These are phyloP conservation scores for Clinocottus analis DNA, from an alignment of 2,113 vertebrate species.

Conservation along the genomic window DNA sequence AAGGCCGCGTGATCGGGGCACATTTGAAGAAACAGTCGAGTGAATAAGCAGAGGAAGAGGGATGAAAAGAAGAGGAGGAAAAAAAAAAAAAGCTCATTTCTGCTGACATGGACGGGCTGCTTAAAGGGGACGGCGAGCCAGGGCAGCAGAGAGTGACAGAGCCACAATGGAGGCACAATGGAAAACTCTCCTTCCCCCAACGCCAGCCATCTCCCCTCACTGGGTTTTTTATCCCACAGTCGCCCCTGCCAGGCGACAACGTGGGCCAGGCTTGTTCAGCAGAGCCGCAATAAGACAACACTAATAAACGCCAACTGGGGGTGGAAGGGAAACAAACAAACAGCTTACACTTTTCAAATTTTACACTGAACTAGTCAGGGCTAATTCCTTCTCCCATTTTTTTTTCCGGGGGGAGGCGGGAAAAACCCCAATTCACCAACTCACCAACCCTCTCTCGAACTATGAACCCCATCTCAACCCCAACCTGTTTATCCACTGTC, in stretches of 20 bases:
- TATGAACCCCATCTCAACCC: slow-evolving; percentile 58
- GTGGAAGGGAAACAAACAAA: slow-evolving; percentile 52
- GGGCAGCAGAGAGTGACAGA: slow-evolving; percentile 79
- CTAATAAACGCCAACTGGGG: slow-evolving; percentile 73
- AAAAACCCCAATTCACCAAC: too few relatives aligned
- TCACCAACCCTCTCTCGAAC: slow-evolving; percentile 42
- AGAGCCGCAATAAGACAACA: slow-evolving; percentile 76
- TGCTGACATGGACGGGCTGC: slow-evolving; percentile 73
- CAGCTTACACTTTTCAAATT: slow-evolving; percentile 72
- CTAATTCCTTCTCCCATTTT: slow-evolving; percentile 74
- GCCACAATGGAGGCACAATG: slow-evolving; percentile 78
- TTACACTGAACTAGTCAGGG: slow-evolving; percentile 76
- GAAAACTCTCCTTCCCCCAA: slow-evolving; percentile 59
- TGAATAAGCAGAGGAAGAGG: slow-evolving; percentile 40
- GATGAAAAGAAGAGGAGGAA: too few relatives aligned
- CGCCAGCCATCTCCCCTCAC: slow-evolving; percentile 68
- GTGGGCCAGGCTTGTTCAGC: slow-evolving; percentile 71
- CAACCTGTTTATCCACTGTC: slow-evolving; percentile 85
- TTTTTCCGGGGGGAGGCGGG: slow-evolving; percentile 58
- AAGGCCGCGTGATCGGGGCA: slow-evolving; percentile 55
- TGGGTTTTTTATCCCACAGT: slow-evolving; percentile 65
- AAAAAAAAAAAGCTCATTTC: slow-evolving; percentile 78
- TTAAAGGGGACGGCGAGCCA: slow-evolving; percentile 72
- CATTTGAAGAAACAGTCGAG: slow-evolving; percentile 63
- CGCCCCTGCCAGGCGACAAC: slow-evolving; percentile 63